These are phyloP conservation scores for Habroteleia sp. DNA, from an alignment of 2,888 invertebrate species.

Conservation along the genomic window DNA sequence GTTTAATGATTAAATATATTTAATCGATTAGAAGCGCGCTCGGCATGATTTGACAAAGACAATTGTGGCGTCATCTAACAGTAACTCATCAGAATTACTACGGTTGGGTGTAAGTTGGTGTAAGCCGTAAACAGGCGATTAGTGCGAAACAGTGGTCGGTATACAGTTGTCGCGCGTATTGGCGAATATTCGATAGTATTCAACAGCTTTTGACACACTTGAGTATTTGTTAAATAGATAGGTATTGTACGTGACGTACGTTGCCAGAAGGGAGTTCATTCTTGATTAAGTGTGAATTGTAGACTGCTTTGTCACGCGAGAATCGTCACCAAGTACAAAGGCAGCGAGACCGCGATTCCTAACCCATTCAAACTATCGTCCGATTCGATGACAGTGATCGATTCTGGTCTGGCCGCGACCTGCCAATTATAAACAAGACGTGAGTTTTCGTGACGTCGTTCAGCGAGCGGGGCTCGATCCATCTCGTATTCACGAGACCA, in stretches of 20 bases:
- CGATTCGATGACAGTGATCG: slow-evolving; percentile 29
- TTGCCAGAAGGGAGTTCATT: background rate
- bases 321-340: slow-evolving; percentile 17
- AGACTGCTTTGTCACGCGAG: background rate
- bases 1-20: too few species aligned
- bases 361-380: slow-evolving; percentile 13
- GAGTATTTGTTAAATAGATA: slow-evolving; percentile 2
- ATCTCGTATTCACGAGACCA: background rate
- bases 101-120: too few species aligned
- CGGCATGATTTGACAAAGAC: too few species aligned
- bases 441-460: slow-evolving; percentile 4
- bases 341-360: background rate
- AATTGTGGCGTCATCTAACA: too few species aligned
- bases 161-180: slow-evolving; percentile 14
- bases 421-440: slow-evolving; percentile 25
- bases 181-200: slow-evolving; percentile 1
- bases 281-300: background rate
- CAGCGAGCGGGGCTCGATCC: background rate
- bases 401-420: slow-evolving; percentile 12
- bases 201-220: slow-evolving; percentile 10
- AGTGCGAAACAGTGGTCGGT: slow-evolving; percentile 36
- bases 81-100: too few species aligned
- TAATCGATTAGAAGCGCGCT: too few species aligned
- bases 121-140: slow-evolving; percentile 50
- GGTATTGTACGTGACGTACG: background rate